These are phyloP conservation scores for Bagarius yarrelli DNA, from an alignment of 2,113 vertebrate species.

Conservation along the genomic window DNA sequence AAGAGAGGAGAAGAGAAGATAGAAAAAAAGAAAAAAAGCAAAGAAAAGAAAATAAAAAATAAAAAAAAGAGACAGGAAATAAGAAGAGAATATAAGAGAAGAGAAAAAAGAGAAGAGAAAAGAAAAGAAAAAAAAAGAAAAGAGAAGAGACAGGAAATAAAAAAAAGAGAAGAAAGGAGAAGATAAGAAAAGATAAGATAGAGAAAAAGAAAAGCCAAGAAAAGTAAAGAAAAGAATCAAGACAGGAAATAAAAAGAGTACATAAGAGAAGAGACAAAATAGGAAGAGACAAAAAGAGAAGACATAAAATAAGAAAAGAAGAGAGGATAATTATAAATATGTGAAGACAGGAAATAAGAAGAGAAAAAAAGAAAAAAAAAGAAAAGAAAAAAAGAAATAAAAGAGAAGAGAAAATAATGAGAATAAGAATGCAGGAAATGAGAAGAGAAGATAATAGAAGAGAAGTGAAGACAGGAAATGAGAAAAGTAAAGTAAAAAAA, in stretches of 20 bases:
- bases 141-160: not conserved
- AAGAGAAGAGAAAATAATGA: not conserved
- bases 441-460: no score
- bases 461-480: no score
- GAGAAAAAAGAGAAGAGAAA: slow-evolving; percentile 6
- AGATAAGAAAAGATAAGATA: no score
- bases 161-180: no score
- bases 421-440: no score
- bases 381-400: slow-evolving; percentile 9
- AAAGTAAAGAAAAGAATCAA: slow-evolving; percentile 13
- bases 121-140: slow-evolving; percentile 11
- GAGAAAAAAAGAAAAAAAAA: slow-evolving; percentile 22
- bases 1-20: slow-evolving; percentile 22
- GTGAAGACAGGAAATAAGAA: no score
- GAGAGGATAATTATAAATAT: no score
- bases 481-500: not conserved
- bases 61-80: no score
- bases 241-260: slow-evolving; percentile 22
- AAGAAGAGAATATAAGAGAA: slow-evolving; percentile 5
- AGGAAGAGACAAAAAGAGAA: no score
- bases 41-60: slow-evolving; percentile 19
- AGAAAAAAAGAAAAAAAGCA: slow-evolving; percentile 30
- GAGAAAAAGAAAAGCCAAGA: no score
- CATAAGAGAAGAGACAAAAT: slow-evolving; percentile 17
- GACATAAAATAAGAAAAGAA: slow-evolving; percentile 23